Percentiles rank a stretch among this genome's conserved stretches.
Conservation (phyloP, 2,797 vertebrate genomes). For the Onychomys torridus region DNA sequence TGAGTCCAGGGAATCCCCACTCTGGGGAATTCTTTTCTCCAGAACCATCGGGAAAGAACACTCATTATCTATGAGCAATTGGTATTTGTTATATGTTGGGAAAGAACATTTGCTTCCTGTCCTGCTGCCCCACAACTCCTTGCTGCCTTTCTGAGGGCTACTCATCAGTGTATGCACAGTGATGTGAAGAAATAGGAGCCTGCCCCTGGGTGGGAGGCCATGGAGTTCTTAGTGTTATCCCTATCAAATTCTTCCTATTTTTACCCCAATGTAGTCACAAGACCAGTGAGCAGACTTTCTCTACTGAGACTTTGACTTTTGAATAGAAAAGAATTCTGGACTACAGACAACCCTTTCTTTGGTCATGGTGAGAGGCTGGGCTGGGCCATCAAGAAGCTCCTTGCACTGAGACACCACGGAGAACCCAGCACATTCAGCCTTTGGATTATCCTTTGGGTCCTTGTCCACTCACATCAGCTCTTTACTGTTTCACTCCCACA, state of each 20-base stretch:
- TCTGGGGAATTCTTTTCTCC: constrained; percentile 1
- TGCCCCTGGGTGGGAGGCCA: neutral
- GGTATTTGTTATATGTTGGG: neutral
- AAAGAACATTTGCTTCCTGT: neutral
- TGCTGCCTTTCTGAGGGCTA: neutral
- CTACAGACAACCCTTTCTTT: neutral
- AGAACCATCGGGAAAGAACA: neutral
- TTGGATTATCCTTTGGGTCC: neutral
- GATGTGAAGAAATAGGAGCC: neutral
- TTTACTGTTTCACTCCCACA: constrained; percentile 4
- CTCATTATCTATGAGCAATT: neutral
- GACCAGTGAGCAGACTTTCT: neutral
- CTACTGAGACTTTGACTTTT: constrained; percentile 9
- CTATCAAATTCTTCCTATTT: neutral
- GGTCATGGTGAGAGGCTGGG: neutral
- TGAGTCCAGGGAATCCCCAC: neutral
- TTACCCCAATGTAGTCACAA: neutral
- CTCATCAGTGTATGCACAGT: neutral
- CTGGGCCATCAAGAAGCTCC: neutral
- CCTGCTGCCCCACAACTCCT: neutral
- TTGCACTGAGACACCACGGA: neutral
- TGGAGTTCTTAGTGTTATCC: neutral
- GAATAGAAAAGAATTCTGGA: neutral
- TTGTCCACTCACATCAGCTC: neutral
- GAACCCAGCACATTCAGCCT: neutral